These are phyloP conservation scores for Papilio polyxenes DNA, from an alignment of 1,140 invertebrate genomes.

Conservation along the genomic window DNA sequence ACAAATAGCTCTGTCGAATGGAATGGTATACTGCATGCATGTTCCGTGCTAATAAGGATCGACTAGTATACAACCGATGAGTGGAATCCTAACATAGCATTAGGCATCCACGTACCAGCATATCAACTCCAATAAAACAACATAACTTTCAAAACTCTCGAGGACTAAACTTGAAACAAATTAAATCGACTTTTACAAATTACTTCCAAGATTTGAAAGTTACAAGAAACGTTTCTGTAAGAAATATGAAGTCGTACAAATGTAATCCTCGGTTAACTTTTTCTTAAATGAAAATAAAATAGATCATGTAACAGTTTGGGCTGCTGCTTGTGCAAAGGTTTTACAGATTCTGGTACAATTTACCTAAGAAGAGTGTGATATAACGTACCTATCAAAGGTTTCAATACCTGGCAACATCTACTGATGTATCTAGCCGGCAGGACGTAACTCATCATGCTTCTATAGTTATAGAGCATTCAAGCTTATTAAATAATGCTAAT, in stretches of 20 bases:
- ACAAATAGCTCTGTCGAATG: background rate
- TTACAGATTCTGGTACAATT: no score
- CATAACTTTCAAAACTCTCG: background rate
- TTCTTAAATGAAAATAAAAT: background rate
- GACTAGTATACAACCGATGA: constrained; percentile 3
- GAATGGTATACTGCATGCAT: constrained; percentile 18
- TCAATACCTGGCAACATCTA: no score
- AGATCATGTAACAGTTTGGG: background rate
- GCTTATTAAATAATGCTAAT: no score
- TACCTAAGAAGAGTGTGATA: no score
- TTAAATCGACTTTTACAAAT: background rate
- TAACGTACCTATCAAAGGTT: no score
- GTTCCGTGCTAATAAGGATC: constrained; percentile 3
- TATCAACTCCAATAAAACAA: background rate
- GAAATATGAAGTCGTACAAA: background rate
- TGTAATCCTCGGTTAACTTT: background rate
- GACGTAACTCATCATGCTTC: no score
- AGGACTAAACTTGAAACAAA: background rate
- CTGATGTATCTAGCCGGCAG: no score
- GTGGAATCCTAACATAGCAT: constrained; percentile 15
- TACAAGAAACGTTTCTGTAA: background rate
- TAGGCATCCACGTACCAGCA: background rate
- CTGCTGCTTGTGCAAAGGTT: no score
- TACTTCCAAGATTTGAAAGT: background rate
- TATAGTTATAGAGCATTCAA: no score